These are phyloP conservation scores for Dasyurus viverrinus DNA, from an alignment of 2,113 vertebrate genomes.

Conservation along the genomic window DNA sequence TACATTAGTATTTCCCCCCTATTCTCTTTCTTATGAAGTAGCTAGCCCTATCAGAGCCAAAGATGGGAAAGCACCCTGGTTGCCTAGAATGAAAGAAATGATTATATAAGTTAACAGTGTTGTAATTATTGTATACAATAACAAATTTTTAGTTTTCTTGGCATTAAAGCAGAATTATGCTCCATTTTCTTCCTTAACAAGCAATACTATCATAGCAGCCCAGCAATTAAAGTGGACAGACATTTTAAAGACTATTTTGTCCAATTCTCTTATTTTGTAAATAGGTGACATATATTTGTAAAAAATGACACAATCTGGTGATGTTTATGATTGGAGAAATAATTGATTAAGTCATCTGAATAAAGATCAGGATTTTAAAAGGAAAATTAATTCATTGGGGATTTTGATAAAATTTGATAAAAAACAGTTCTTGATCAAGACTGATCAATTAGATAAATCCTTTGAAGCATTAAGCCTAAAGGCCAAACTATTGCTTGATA, in stretches of 20 bases:
- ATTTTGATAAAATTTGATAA: conserved; percentile 17
- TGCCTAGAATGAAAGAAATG: neutral
- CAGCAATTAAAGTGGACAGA: neutral
- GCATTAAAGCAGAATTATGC: neutral
- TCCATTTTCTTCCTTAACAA: neutral
- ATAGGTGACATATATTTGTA: neutral
- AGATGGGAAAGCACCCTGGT: neutral
- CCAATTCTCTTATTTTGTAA: neutral
- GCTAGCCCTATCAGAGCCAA: neutral
- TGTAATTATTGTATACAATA: neutral
- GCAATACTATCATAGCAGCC: neutral
- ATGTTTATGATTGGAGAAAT: neutral
- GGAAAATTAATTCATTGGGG: conserved; percentile 28
- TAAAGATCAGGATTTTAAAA: conserved; percentile 17
- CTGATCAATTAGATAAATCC: neutral
- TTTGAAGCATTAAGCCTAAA: neutral
- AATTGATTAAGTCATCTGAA: conserved; percentile 4
- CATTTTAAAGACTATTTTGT: neutral
- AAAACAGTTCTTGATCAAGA: neutral
- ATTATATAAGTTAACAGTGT: neutral
- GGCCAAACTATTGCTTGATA: neutral
- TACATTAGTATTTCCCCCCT: neutral
- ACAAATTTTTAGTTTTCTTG: neutral
- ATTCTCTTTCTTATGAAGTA: neutral
- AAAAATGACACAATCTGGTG: conserved; percentile 19